phyloP scores from a whole-genome alignment of 2,888 invertebrate genomes.

The Trissolcus japonicus region DNA sequence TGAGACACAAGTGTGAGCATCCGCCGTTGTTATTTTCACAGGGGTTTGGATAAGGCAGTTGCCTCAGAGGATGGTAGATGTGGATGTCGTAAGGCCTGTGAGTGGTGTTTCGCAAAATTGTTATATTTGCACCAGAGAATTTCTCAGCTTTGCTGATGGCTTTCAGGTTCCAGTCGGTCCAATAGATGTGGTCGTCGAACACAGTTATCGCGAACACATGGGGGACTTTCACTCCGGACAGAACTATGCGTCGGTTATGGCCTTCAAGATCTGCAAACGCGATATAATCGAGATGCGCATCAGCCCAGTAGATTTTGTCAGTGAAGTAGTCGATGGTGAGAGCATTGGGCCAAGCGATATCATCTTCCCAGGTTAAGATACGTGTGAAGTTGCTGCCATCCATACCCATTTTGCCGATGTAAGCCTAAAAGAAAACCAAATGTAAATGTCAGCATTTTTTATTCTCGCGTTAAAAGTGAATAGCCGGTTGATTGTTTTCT shows the following conservation, averaged over 20 bases:
- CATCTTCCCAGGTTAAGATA: conserved; percentile 93
- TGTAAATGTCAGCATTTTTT: neutral
- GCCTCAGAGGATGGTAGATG: conserved; percentile 92
- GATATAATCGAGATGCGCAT: conserved; percentile 98
- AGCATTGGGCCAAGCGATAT: conserved; percentile 99
- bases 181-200: conserved; percentile 95
- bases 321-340: conserved; percentile 97
- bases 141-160: conserved; percentile 94
- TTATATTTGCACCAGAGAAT: conserved; percentile 87
- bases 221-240: conserved; percentile 89
- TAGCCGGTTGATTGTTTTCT: no score
- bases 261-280: conserved; percentile 97
- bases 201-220: conserved; percentile 96
- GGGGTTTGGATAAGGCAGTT: conserved; percentile 90
- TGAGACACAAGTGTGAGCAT: conserved; percentile 95
- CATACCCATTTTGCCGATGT: conserved; percentile 97
- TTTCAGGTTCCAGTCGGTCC: conserved; percentile 99
- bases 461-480: neutral
- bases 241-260: conserved; percentile 86
- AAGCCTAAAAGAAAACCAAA: conserved; percentile 81
- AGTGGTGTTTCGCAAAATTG: conserved; percentile 90
- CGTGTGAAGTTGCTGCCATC: conserved; percentile 94
- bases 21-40: conserved; percentile 95
- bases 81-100: conserved; percentile 97
- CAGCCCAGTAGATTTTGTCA: conserved; percentile 97